Base-by-base conservation (phyloP, 2,797 vertebrate genomes). In the Antrozous pallidus region DNA sequence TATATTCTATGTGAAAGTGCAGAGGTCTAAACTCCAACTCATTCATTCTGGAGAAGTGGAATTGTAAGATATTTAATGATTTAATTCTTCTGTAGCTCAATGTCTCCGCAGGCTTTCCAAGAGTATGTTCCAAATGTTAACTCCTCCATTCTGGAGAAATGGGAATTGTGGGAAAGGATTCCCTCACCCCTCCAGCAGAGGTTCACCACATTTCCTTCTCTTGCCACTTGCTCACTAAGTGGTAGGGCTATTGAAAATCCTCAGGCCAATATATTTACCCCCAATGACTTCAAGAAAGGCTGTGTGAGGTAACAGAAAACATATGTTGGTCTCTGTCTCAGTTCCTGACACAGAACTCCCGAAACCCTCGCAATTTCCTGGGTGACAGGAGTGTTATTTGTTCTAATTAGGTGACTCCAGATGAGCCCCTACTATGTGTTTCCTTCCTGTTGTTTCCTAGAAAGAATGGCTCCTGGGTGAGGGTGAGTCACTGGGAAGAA, bases 91-190 rank as follows among this genome's bases (percentile, higher is more conserved):
- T 1, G 5, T 42, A 42, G 58, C 3, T 31, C 45, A 16, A 6
- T 26, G 24, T 71, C n/a, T 88, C 56, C 18, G 33, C 3, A 73
- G 71, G 17, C 31, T 31, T 36, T 63, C 47, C 40, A 36, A 83
- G 81, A 36, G 3, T 47, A 26, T 26, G 28, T 79, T 84, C 36
- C 69, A 81, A 84, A 67, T 5, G 6, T 61, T 51, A 91, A 82
- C 71, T 94, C 85, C 92, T 47, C 73, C 17, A 28, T 84, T 91
- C 49, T 47, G 51, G 56, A 93, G 94, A 91, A 94, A 47, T 4
- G 20, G 20, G 24, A 73, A 16, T 20, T 71, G 10, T 45, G 63
- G 67, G 22, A 45, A 87, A 69, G 16, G 0, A 22, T 24, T 17
- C 18, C 10, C n/a, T 8, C 4, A 7, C 4, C 12, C 9, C 18